Base-by-base conservation (phyloP, 2,113 vertebrate genomes). In the Sebastes fasciatus region DNA sequence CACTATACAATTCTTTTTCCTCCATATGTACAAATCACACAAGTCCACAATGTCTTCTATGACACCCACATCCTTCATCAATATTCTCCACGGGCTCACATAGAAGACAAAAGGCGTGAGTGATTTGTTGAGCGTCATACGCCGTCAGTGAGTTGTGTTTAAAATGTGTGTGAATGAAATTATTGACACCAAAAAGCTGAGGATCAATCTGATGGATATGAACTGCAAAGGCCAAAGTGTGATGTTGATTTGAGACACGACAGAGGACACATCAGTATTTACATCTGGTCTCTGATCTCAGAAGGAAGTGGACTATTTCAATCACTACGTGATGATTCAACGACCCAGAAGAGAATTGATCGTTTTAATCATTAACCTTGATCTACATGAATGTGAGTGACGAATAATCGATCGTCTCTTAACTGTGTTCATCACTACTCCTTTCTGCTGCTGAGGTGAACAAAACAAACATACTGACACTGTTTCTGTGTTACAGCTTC, bases 301-400 rank as follows among this genome's bases (percentile, higher is more conserved):
- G 42, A n/a, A 61, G 42, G 40, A 9, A 5, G 9, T 14, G 10
- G 26, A 77, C 14, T 5, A 10, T 23, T 65, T 45, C 16, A 79
- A 40, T 52, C 57, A 40, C 48, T 60, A 21, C 51, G 17, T 5
- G 17, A 8, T 45, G 26, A 23, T 23, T 17, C 2, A 80, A 65
- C 40, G 80, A 81, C 34, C 21, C 54, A 1, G 55, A 79, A 21
- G 1, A 42, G 8, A 74, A 68, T 16, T 13, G 52, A 74, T 70
- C 26, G 14, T 34, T 14, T 61, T 23, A 72, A 82, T 85, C 52
- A 65, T 11, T 65, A 23, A 21, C 5, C 48, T 54, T 11, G 49
- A 76, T 66, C 1, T 5, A 65, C 13, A 17, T 12, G 19, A 55
- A 58, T 1, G 40, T 42, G 43, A 70, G 6, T 4, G 60, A 75